Evolutionary conservation across 1,140 invertebrate species (phyloP).

Genomic region (Proales similis): DNA sequence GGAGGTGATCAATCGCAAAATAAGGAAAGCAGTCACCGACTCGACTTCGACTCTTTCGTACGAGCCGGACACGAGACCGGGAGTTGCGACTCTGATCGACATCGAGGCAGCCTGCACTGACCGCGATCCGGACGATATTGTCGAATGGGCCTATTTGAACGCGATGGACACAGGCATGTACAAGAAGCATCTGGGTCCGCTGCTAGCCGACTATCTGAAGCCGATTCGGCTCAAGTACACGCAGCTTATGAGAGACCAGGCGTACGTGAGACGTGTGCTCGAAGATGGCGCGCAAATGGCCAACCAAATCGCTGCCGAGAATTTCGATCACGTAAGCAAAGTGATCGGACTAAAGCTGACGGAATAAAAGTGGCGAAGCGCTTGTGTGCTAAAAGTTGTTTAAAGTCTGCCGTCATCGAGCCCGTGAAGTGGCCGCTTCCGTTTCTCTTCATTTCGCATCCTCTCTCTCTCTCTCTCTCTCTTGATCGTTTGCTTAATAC

Average conservation of each 20-base stretch:
- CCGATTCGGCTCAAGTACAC: conserved; percentile 14
- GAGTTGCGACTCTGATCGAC: conserved; percentile 76
- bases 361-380: too few relatives aligned
- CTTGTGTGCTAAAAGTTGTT: too few relatives aligned
- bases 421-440: too few relatives aligned
- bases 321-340: conserved; percentile 21
- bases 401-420: too few relatives aligned
- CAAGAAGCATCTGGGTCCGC: conserved; percentile 10
- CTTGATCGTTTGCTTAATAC: not conserved
- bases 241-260: conserved; percentile 7
- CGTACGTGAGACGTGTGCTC: not conserved
- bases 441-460: too few relatives aligned
- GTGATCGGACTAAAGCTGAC: conserved; percentile 24
- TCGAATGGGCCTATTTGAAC: not conserved
- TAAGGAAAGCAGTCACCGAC: conserved; percentile 86
- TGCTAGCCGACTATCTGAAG: conserved; percentile 17
- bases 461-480: not conserved
- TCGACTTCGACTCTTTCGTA: conserved; percentile 62
- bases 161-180: conserved; percentile 2
- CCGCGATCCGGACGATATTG: conserved; percentile 58
- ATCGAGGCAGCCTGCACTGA: conserved; percentile 67
- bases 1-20: conserved; percentile 68
- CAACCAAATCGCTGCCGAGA: conserved; percentile 22
- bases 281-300: conserved; percentile 7
- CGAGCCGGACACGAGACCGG: conserved; percentile 68